Evolutionary conservation across 1,140 invertebrate genomes (phyloP).

Genomic region (Meteorus sp.): DNA sequence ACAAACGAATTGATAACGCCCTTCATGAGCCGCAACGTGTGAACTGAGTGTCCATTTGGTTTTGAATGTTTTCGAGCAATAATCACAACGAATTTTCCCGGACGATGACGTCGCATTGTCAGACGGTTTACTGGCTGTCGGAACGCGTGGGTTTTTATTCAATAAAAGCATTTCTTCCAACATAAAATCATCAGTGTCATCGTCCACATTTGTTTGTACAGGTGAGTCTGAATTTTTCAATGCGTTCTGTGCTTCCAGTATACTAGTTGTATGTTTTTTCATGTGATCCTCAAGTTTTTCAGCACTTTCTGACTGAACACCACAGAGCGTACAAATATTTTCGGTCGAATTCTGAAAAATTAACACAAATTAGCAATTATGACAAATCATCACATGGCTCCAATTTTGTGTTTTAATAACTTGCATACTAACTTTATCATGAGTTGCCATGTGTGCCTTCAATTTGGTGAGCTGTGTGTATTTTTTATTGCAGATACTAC

Average conservation of each 20-base stretch:
- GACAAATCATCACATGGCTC: too few relatives aligned
- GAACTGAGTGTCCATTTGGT: slow-evolving; percentile 57
- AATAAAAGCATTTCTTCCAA: slow-evolving; percentile 53
- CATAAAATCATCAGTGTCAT: slow-evolving; percentile 49
- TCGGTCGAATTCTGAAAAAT: slow-evolving; percentile 34
- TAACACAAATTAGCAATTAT: too few relatives aligned
- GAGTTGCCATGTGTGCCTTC: slow-evolving; percentile 44
- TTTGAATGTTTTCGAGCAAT: slow-evolving; percentile 57
- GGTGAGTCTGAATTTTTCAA: slow-evolving; percentile 9
- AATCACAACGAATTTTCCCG: slow-evolving; percentile 50
- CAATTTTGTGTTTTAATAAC: too few relatives aligned
- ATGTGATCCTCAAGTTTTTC: slow-evolving; percentile 40
- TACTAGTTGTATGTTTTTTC: slow-evolving; percentile 42
- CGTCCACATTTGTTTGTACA: slow-evolving; percentile 30
- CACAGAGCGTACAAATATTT: slow-evolving; percentile 38
- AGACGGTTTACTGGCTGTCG: slow-evolving; percentile 18
- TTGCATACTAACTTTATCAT: slow-evolving; percentile 46
- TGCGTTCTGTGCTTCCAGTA: slow-evolving; percentile 27
- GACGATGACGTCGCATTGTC: slow-evolving; percentile 13
- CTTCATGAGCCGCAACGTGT: slow-evolving; percentile 55
- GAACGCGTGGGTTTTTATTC: slow-evolving; percentile 40
- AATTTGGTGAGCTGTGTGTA: slow-evolving; percentile 44
- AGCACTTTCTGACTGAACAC: slow-evolving; percentile 29
- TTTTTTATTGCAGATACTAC: slow-evolving; percentile 45
- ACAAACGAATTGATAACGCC: slow-evolving; percentile 54